phyloP scores from a whole-genome alignment of 2,113 vertebrate species.

The Etia nguti region DNA sequence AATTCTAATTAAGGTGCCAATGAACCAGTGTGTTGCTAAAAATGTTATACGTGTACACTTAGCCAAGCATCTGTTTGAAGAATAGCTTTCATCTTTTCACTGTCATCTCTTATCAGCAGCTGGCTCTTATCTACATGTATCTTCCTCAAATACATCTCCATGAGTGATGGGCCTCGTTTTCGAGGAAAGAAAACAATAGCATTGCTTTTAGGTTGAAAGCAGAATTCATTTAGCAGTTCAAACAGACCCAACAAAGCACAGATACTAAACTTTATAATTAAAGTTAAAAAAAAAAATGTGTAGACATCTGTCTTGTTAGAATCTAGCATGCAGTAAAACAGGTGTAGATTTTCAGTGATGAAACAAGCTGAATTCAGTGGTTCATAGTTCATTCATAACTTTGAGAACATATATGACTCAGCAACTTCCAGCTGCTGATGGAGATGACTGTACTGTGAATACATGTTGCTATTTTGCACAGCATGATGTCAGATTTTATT shows the following conservation, averaged over 20 bases:
- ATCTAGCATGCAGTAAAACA: not conserved
- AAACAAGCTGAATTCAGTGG: not conserved
- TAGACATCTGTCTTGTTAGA: not conserved
- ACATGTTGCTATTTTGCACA: not conserved
- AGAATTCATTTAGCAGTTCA: not conserved
- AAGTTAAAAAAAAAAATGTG: not conserved
- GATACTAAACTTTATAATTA: not conserved
- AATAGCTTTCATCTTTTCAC: not conserved
- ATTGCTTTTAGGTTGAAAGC: not conserved
- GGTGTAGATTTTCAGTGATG: not conserved
- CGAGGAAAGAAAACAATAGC: not conserved
- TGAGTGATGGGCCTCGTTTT: not conserved
- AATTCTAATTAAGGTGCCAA: not conserved
- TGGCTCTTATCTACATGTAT: not conserved
- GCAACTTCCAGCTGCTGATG: not conserved
- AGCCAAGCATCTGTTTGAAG: not conserved
- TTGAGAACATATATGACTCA: not conserved
- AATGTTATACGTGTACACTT: not conserved
- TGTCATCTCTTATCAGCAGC: not conserved
- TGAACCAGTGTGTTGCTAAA: not conserved
- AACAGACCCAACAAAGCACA: not conserved
- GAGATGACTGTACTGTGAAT: not conserved
- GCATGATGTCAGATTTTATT: not conserved
- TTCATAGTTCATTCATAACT: not conserved
- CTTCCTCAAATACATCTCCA: not conserved